Conservation (phyloP, 2,797 vertebrate genomes). For the Bovichtus variegatus region DNA sequence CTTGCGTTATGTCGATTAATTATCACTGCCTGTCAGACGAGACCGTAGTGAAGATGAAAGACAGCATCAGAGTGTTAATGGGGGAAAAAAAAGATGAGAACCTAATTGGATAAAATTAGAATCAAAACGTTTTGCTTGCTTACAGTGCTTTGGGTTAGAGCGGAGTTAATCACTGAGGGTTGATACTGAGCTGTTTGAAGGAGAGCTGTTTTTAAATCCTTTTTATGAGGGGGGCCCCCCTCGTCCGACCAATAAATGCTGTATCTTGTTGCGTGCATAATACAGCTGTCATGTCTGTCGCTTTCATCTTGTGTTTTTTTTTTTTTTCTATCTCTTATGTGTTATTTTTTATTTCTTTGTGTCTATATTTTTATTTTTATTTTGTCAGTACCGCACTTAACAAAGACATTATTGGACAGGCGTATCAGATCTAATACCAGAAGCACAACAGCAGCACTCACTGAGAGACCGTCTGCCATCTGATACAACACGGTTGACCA, state of each 20-base stretch:
- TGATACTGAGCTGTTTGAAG: not conserved
- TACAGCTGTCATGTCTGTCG: not conserved
- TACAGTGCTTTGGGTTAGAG: slow-evolving; percentile 9
- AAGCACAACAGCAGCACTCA: not conserved
- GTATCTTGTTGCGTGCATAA: not conserved
- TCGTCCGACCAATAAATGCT: not conserved
- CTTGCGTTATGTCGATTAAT: slow-evolving; percentile 61
- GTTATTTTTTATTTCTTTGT: not conserved
- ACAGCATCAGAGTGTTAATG: not conserved
- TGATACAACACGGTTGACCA: not conserved
- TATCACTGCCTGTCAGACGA: slow-evolving; percentile 41
- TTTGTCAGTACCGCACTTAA: not conserved
- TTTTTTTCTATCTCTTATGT: not conserved
- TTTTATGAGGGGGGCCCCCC: too few relatives aligned
- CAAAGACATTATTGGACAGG: not conserved
- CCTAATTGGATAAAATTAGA: slow-evolving; percentile 28
- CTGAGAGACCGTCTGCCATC: not conserved
- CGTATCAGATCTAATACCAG: not conserved
- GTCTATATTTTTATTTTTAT: too few relatives aligned
- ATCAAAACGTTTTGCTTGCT: slow-evolving; percentile 22
- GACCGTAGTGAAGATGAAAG: slow-evolving; percentile 36
- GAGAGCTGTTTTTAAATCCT: slow-evolving; percentile 4
- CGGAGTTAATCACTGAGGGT: slow-evolving; percentile 19
- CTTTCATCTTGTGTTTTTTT: not conserved
- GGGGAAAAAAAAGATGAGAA: slow-evolving; percentile 42